Conservation (phyloP, 2,797 vertebrate species). For the Carduelis carduelis region DNA sequence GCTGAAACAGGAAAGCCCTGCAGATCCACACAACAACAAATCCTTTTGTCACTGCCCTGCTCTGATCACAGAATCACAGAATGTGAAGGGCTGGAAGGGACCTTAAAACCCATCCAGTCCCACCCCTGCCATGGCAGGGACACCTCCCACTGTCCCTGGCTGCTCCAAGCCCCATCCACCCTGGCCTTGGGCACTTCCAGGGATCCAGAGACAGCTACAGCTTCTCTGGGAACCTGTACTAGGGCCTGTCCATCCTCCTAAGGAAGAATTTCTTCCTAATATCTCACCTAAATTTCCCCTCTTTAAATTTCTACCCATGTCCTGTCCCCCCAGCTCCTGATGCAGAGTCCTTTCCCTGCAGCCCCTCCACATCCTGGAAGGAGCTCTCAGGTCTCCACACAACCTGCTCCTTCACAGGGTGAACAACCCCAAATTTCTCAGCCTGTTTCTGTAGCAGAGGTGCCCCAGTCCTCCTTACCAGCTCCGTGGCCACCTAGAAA, state of each 20-base stretch:
- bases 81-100: too few species aligned
- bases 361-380: background rate
- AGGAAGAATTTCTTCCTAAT: background rate
- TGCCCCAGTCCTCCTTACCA: background rate
- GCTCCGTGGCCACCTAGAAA: background rate
- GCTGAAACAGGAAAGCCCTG: background rate
- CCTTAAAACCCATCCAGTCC: rapidly evolving
- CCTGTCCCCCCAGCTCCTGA: rapidly evolving
- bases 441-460: background rate
- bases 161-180: background rate
- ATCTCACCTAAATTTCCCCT: background rate
- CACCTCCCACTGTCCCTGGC: rapidly evolving
- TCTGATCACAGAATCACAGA: background rate
- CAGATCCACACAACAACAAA: background rate
- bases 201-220: background rate
- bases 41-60: background rate
- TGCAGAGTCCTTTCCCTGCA: background rate
- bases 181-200: background rate
- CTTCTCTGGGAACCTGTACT: background rate
- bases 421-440: background rate
- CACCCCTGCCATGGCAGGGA: background rate
- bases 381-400: background rate
- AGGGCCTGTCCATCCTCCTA: background rate
- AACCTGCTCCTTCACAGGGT: background rate
- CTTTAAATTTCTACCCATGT: background rate